A percentile compares a stretch with the other conserved stretches of the same genome.
Conservation (phyloP, 1,140 invertebrate genomes). For the Lethrus apterus region DNA sequence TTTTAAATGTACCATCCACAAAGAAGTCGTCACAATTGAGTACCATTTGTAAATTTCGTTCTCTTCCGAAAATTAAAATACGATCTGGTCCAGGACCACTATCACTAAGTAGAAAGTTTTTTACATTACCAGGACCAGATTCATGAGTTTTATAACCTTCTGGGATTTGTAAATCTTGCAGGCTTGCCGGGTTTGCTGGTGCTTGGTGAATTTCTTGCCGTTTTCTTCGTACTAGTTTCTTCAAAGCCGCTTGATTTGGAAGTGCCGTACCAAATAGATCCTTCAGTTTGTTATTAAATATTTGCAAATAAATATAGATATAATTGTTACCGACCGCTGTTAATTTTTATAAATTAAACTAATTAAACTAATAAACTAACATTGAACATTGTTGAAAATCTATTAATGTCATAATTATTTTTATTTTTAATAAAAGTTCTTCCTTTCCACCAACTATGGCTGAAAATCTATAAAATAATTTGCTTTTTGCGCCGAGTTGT, state of each 20-base stretch:
- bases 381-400: too few species aligned
- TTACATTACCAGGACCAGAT: neutral
- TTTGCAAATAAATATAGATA: too few species aligned
- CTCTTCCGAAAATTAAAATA: conserved; percentile 13
- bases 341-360: too few species aligned
- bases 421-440: too few species aligned
- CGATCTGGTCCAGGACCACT: neutral
- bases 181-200: neutral
- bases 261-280: too few species aligned
- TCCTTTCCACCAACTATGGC: too few species aligned
- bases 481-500: too few species aligned
- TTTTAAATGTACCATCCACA: conserved; percentile 14
- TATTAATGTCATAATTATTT: too few species aligned
- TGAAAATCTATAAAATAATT: too few species aligned
- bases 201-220: neutral
- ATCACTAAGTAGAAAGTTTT: conserved; percentile 14
- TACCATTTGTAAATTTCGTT: conserved; percentile 12
- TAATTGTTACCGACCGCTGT: too few species aligned
- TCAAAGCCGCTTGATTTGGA: neutral
- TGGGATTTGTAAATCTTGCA: conserved; percentile 9
- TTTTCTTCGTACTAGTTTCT: neutral
- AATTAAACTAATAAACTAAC: too few species aligned
- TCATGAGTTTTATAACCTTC: conserved; percentile 1
- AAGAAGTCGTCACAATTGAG: neutral
- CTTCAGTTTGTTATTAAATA: too few species aligned